phyloP scores from a whole-genome alignment of 64 coral and sea anemone species.

The Montipora cactus region DNA sequence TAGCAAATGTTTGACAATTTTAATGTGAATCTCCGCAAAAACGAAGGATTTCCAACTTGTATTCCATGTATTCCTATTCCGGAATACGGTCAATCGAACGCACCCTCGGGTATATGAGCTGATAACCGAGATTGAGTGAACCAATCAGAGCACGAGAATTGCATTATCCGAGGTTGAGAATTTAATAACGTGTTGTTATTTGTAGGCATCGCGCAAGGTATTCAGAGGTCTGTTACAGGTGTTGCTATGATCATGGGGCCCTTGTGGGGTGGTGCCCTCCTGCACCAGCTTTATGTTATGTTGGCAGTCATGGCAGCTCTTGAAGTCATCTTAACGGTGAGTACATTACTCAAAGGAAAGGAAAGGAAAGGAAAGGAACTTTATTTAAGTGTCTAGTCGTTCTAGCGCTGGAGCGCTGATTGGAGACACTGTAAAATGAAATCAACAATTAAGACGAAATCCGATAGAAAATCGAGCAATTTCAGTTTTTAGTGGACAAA shows the following conservation, averaged over 20 bases:
- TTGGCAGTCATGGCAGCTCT: conserved; percentile 87
- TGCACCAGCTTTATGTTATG: conserved; percentile 60
- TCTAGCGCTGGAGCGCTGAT: too few species aligned
- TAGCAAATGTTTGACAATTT: too few species aligned
- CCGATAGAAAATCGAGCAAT: too few species aligned
- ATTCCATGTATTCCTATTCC: too few species aligned
- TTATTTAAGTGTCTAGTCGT: background rate
- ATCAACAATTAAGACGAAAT: too few species aligned
- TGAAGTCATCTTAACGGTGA: conserved; percentile 81
- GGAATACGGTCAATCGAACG: background rate
- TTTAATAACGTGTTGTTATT: background rate
- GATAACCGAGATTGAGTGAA: background rate
- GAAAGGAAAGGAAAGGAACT: background rate
- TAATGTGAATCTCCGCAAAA: too few species aligned
- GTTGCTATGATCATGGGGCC: conserved; percentile 91
- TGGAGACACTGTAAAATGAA: too few species aligned
- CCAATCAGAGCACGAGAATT: too few species aligned
- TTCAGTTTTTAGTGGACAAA: too few species aligned
- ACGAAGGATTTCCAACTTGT: too few species aligned
- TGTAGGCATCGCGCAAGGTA: conserved; percentile 84
- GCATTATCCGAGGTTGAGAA: too few species aligned
- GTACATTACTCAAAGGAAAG: background rate
- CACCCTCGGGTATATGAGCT: background rate
- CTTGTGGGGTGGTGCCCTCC: conserved; percentile 91
- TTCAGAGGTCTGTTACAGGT: conserved; percentile 82